phyloP scores from a whole-genome alignment of 2,113 vertebrate genomes.

The Chauna torquata region DNA sequence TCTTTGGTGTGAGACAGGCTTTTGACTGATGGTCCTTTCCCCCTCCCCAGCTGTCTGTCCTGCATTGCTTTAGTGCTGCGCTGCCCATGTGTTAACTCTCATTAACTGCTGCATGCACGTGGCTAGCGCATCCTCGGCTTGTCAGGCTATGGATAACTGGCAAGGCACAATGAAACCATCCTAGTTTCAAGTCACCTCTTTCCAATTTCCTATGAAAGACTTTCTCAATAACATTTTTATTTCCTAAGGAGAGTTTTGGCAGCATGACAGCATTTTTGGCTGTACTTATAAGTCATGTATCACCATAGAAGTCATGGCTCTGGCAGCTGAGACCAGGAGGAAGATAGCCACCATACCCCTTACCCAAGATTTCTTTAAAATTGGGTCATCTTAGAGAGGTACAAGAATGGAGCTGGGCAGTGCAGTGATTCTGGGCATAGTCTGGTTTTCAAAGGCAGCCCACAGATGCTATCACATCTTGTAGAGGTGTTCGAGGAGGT shows the following conservation, averaged over 20 bases:
- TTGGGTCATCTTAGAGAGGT: background rate
- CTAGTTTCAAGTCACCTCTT: background rate
- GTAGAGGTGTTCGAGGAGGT: background rate
- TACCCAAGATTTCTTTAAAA: background rate
- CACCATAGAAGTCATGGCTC: background rate
- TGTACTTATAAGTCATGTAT: background rate
- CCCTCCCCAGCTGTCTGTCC: background rate
- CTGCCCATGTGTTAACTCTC: background rate
- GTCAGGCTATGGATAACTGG: background rate
- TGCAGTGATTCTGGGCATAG: background rate
- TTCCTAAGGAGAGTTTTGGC: background rate
- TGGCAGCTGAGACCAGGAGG: background rate
- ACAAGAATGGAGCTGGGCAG: background rate
- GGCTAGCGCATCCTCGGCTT: background rate
- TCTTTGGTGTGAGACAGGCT: background rate
- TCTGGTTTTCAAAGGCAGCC: background rate
- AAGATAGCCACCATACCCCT: background rate
- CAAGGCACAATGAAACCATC: background rate
- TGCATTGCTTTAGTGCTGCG: background rate
- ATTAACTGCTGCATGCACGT: rapidly evolving
- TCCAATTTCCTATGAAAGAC: background rate
- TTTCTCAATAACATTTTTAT: background rate
- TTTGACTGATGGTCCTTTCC: background rate
- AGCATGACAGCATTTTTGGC: background rate
- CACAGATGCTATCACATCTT: background rate